Percentiles rank a stretch among this genome's conserved stretches.
These are phyloP conservation scores for Falcunculus frontatus DNA, from an alignment of 2,113 vertebrate species.

Conservation along the genomic window DNA sequence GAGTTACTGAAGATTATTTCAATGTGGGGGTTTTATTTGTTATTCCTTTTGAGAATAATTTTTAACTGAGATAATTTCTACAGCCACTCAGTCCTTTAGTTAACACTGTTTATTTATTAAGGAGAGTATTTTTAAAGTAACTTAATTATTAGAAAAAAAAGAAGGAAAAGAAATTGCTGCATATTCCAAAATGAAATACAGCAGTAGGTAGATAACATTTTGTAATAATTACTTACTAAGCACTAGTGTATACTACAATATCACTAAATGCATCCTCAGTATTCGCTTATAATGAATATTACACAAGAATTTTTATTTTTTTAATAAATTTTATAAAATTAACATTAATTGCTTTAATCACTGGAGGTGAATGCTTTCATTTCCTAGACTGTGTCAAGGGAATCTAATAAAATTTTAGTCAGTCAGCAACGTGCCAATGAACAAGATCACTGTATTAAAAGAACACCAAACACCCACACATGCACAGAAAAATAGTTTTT, in stretches of 20 bases:
- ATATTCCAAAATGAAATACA: not conserved
- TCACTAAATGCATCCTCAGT: not conserved
- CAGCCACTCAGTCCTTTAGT: not conserved
- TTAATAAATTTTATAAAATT: not conserved
- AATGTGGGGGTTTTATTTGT: not conserved
- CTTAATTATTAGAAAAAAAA: not conserved
- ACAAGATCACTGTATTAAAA: not conserved
- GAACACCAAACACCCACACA: not conserved
- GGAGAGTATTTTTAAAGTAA: not conserved
- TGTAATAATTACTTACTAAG: not conserved
- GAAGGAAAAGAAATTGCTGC: not conserved
- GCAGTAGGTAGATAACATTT: not conserved
- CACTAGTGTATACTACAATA: not conserved
- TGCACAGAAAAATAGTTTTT: not conserved
- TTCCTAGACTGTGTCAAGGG: not conserved
- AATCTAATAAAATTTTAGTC: not conserved
- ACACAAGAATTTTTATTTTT: not conserved
- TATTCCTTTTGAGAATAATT: not conserved
- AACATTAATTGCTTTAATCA: not conserved
- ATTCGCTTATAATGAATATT: not conserved
- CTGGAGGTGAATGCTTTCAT: not conserved
- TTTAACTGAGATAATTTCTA: not conserved
- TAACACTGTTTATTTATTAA: not conserved
- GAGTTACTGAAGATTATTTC: not conserved
- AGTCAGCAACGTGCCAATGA: not conserved